Evolutionary conservation across 2,888 invertebrate species (phyloP), one percentile per base, ranked within the genome.

Genomic region (Tortrix viridana): DNA sequence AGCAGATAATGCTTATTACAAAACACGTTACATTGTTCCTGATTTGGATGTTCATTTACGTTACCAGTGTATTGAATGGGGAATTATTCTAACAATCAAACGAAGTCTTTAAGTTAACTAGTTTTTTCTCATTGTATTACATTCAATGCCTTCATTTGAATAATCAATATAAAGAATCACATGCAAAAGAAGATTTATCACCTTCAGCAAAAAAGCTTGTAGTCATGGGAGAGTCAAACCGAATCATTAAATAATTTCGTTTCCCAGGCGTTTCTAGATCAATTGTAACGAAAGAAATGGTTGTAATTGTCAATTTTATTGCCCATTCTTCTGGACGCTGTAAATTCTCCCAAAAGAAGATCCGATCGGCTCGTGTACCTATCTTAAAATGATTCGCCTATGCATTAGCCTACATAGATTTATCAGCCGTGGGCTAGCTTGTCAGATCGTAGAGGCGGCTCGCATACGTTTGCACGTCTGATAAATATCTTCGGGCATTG

Each of bases 401-500:
- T 68, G 67, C 65, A 65, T 70, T 76, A 73, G 64, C 73, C 74
- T 60, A 73, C 67, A 72, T 74, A 66, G 70, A 69, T 69, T 69
- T 59, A 67, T 68, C 68, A 58, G 64, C 60, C 66, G 52, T 64
- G 43, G 70, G 71, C 71, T 68, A 63, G 47, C 69, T 68, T 73
- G 72, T 73, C 73, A 73, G 75, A 73, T 73, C 68, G 67, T 69
- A 70, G 69, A 72, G 69, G 67, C 69, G 68, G 71, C 72, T 74
- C 69, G 71, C 70, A 72, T 74, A 71, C 76, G 74, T 82, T 79
- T 77, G 77, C 78, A 77, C 73, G 74, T 75, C 63, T 54, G 82
- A 84, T 84, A 78, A 74, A 68, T 65, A 83, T 83, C 82, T 74
- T 67, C 53, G 50, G 67, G 71, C 73, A 80, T 81, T 82, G 79